These are phyloP conservation scores for Mycteria americana DNA, from an alignment of 2,797 vertebrate genomes.

Conservation along the genomic window DNA sequence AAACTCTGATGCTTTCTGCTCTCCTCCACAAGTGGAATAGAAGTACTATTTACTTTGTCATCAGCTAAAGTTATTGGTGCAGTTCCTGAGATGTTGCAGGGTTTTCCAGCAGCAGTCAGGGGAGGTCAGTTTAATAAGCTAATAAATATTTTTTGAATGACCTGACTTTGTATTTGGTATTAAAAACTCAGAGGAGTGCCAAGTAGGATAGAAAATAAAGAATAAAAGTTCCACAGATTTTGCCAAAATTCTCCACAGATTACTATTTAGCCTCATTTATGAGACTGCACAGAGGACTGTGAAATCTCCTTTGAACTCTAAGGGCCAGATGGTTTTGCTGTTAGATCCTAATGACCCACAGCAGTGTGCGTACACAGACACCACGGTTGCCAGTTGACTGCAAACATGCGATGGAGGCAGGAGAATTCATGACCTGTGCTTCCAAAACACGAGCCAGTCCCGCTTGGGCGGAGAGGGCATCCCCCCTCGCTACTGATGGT, in stretches of 20 bases:
- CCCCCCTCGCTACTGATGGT: not conserved
- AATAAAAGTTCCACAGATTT: constrained; percentile 64
- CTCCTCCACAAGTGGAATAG: not conserved
- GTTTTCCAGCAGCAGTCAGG: constrained; percentile 22
- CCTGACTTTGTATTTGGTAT: constrained; percentile 54
- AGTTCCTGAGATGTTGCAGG: not conserved
- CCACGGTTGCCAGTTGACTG: constrained; percentile 41
- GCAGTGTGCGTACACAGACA: constrained; percentile 30
- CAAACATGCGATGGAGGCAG: not conserved
- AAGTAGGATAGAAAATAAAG: constrained; percentile 59
- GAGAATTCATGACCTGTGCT: constrained; percentile 23
- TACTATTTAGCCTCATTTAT: constrained; percentile 63
- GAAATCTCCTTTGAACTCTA: constrained; percentile 68
- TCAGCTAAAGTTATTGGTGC: not conserved
- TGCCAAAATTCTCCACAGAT: constrained; percentile 65
- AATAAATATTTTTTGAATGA: constrained; percentile 64
- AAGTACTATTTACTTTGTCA: constrained; percentile 17
- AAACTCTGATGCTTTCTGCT: not conserved
- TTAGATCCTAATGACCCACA: constrained; percentile 63
- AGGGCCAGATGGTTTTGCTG: constrained; percentile 70
- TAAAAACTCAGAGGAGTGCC: constrained; percentile 37
- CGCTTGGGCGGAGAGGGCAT: not conserved
- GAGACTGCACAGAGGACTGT: constrained; percentile 56
- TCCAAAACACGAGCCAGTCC: not conserved
- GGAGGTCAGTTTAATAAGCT: constrained; percentile 57